Base-by-base conservation (phyloP, 2,888 invertebrate genomes). In the Microplitis deprimator region DNA sequence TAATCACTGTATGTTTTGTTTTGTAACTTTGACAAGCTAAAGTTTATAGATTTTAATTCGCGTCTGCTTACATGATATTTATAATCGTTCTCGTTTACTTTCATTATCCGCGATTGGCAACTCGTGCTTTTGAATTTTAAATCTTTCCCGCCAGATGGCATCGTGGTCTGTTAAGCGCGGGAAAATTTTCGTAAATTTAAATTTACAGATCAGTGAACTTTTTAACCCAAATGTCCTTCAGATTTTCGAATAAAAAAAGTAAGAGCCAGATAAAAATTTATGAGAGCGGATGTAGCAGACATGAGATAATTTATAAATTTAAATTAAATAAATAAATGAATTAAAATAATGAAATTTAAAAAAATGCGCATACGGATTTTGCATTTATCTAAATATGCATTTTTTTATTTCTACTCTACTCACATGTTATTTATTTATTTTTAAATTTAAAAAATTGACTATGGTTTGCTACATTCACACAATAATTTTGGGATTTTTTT, bases 1-100 rank as follows among this genome's bases (percentile, higher is more conserved):
- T 68, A 40, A 74, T 68, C 39, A 59, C 40, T 13, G 39, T 68
- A 68, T 74, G 68, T 74, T 74, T 74, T 74, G 68, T 74, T 74
- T 68, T 74, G 65, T 65, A 65, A 68, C 74, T 68, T 38, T 10
- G 17, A 74, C 68, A 68, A 74, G 68, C 65, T 16, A 17, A 62
- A 62, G 50, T 50, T 29, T 29, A 29, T 29, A 29, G 29, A 29
- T 29, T 29, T 29, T 29, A 29, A 29, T 29, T 29, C 29, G 29
- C 29, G 29, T 29, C 29, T 29, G 29, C 29, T 29, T 29, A 29
- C 29, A 70, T 60, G 16, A 29, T 29, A 29, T 20, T 50, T 20
- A 3, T 20, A 20, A 64, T 64, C 20, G n/a, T 17, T 16, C 0
- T n/a, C 64, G 64, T 16, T 50, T 50, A 10, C 13, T 50, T 50